These are phyloP conservation scores for Druon quercuslanigerum DNA, from an alignment of 1,140 invertebrate species.

Conservation along the genomic window DNA sequence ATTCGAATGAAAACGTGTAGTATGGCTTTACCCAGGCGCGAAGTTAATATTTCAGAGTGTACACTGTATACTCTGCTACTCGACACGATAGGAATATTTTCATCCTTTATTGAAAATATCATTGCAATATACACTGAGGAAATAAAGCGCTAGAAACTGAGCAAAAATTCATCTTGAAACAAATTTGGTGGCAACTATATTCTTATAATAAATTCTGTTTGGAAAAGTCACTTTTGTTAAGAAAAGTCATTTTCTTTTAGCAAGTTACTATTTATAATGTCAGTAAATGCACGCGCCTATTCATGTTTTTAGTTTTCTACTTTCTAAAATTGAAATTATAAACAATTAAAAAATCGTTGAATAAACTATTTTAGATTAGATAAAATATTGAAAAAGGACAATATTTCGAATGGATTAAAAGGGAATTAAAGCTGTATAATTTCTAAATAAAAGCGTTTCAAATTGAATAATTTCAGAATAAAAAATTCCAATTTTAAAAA, in stretches of 20 bases:
- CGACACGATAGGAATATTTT: constrained; percentile 8
- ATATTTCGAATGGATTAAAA: too few relatives aligned
- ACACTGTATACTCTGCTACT: background rate
- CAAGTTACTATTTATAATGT: background rate
- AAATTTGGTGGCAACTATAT: constrained; percentile 3
- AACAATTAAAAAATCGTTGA: too few relatives aligned
- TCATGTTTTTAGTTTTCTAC: too few relatives aligned
- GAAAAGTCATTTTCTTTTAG: constrained; percentile 5
- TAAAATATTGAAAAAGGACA: too few relatives aligned
- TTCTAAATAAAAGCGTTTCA: too few relatives aligned
- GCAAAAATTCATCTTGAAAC: constrained; percentile 3
- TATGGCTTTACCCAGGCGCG: background rate
- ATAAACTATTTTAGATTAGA: too few relatives aligned
- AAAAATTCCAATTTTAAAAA: too few relatives aligned
- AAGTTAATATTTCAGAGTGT: constrained; percentile 9
- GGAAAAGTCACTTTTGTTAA: constrained; percentile 9
- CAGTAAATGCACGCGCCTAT: too few relatives aligned
- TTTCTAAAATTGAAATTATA: too few relatives aligned
- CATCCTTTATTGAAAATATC: constrained; percentile 4
- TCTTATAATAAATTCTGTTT: background rate
- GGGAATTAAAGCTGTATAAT: too few relatives aligned
- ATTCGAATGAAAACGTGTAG: background rate
- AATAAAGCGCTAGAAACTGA: background rate
- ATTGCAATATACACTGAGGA: background rate
- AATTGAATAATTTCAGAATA: too few relatives aligned